phyloP scores from a whole-genome alignment of 2,113 vertebrate species.

The Carassius gibelio region DNA sequence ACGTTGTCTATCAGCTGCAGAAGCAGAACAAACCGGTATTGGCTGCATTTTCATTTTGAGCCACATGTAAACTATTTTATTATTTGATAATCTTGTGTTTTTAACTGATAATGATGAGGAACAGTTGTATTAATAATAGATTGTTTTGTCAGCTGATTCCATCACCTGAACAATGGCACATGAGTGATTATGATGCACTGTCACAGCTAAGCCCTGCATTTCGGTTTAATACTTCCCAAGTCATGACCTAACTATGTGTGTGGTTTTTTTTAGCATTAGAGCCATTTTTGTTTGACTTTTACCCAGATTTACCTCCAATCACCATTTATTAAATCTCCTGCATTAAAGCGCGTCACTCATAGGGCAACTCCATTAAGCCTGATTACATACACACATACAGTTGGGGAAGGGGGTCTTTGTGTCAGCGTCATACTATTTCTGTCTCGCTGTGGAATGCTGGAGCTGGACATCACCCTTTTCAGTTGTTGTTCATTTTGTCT shows the following conservation, averaged over 20 bases:
- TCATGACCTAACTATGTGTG: not conserved
- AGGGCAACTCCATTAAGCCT: slow-evolving; percentile 89
- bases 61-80: not conserved
- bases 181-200: not conserved
- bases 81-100: not conserved
- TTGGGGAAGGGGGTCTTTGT: slow-evolving; percentile 70
- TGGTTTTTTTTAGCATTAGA: slow-evolving; percentile 33
- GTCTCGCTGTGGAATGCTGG: slow-evolving; percentile 5
- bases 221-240: slow-evolving; percentile 8
- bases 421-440: slow-evolving; percentile 68
- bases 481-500: slow-evolving; percentile 3
- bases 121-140: not conserved
- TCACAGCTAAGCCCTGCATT: not conserved
- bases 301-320: slow-evolving; percentile 95
- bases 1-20: not conserved
- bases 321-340: slow-evolving; percentile 98
- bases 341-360: slow-evolving; percentile 85
- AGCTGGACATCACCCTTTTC: not conserved
- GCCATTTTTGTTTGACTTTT: slow-evolving; percentile 71
- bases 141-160: not conserved
- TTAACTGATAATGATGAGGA: not conserved
- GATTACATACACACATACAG: slow-evolving; percentile 80
- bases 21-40: not conserved
- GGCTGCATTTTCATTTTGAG: not conserved
- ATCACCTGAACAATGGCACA: not conserved